Percentiles rank a stretch among this genome's conserved stretches.
These are phyloP conservation scores for Camelus dromedarius DNA, from an alignment of 2,113 vertebrate species.

Conservation along the genomic window DNA sequence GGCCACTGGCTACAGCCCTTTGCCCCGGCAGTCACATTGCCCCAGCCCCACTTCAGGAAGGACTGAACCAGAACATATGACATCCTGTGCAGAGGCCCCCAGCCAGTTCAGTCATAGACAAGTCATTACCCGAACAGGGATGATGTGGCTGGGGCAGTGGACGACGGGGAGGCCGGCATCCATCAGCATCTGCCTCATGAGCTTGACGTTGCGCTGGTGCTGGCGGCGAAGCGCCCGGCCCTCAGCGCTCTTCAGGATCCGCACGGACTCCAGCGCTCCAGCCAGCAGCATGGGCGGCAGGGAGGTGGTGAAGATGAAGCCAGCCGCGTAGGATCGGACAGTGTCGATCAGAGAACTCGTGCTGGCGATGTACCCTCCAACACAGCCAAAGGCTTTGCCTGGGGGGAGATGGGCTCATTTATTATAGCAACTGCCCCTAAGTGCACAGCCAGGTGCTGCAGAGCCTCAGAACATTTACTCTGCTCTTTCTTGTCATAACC, in stretches of 20 bases:
- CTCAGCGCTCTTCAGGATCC: constrained; percentile 93
- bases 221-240: constrained; percentile 92
- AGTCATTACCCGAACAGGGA: constrained; percentile 93
- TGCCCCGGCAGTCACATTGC: background rate
- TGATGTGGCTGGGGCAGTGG: constrained; percentile 99
- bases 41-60: background rate
- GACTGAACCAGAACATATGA: background rate
- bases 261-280: constrained; percentile 93
- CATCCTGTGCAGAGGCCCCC: background rate
- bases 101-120: accelerated
- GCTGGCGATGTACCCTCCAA: constrained; percentile 97
- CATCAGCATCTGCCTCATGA: constrained; percentile 98
- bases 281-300: constrained; percentile 97
- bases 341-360: constrained; percentile 94
- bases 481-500: background rate
- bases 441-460: accelerated
- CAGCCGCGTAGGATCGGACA: constrained; percentile 95
- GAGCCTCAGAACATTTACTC: background rate
- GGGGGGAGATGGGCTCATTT: background rate
- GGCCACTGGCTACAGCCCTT: background rate
- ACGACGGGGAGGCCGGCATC: constrained; percentile 96
- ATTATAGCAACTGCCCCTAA: background rate
- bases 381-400: constrained; percentile 99
- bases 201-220: constrained; percentile 97
- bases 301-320: constrained; percentile 99